phyloP scores from a whole-genome alignment of 2,113 vertebrate species.

The Uria aalge region DNA sequence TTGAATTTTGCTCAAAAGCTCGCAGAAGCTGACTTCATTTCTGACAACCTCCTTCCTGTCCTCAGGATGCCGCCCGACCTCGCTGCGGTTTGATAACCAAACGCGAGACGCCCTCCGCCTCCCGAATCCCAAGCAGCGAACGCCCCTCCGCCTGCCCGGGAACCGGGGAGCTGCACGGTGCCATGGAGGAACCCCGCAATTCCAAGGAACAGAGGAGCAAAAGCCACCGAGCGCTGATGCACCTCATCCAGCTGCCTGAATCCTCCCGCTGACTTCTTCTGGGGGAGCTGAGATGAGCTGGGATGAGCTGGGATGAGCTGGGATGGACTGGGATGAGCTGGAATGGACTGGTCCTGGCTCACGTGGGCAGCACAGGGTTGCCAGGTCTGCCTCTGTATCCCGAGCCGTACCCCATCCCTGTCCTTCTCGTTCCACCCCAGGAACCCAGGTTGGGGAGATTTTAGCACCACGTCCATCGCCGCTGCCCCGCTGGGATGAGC shows the following conservation, averaged over 20 bases:
- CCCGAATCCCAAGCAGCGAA: rapidly evolving
- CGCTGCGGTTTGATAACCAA: background rate
- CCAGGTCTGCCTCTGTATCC: background rate
- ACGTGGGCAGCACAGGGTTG: background rate
- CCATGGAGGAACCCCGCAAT: rapidly evolving
- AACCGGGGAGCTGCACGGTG: background rate
- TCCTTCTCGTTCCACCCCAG: background rate
- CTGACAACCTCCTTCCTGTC: background rate
- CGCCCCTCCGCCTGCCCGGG: background rate
- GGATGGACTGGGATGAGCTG: background rate
- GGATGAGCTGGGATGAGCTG: background rate
- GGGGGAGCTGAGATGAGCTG: background rate
- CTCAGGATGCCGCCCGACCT: background rate
- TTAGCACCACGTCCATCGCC: rapidly evolving
- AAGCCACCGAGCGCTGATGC: rapidly evolving
- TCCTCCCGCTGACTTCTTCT: background rate
- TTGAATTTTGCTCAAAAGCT: background rate
- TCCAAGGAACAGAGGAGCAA: background rate
- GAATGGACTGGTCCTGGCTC: background rate
- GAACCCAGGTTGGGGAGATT: background rate
- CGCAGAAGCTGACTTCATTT: background rate
- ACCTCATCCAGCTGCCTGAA: background rate
- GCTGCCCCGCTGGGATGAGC: background rate
- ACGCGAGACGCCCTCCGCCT: background rate
- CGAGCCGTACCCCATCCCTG: background rate